Percentiles rank a stretch among this genome's conserved stretches.
phyloP scores from a whole-genome alignment of 2,888 invertebrate genomes.

The Eupeodes luniger region DNA sequence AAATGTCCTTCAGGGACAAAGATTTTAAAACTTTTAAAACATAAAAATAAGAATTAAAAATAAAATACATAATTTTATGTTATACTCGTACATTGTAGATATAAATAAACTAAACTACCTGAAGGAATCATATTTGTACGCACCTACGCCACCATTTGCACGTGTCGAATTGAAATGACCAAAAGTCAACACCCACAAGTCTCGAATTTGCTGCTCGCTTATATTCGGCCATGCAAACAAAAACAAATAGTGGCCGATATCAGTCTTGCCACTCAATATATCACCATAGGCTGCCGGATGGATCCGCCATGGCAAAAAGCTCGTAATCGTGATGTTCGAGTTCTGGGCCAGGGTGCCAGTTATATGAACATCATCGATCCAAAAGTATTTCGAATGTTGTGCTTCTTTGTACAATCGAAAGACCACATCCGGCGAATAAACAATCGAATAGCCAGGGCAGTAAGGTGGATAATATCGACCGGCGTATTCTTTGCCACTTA shows the following conservation, averaged over 20 bases:
- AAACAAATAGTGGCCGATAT: conserved; percentile 80
- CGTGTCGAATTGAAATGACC: conserved; percentile 63
- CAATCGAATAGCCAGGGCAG: conserved; percentile 90
- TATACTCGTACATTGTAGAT: background rate
- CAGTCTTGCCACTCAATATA: conserved; percentile 79
- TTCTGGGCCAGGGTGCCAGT: conserved; percentile 88
- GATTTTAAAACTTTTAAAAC: conserved; percentile 1
- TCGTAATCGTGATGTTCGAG: conserved; percentile 85
- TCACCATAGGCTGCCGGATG: conserved; percentile 77
- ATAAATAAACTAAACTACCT: conserved; percentile 60
- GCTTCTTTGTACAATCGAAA: conserved; percentile 86
- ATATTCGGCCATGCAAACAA: conserved; percentile 84
- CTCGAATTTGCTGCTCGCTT: conserved; percentile 82
- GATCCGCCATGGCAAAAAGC: conserved; percentile 79
- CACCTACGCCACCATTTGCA: conserved; percentile 42
- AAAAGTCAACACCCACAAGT: conserved; percentile 83
- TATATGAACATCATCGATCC: conserved; percentile 93
- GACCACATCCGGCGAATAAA: conserved; percentile 88
- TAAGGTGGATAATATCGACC: conserved; percentile 89
- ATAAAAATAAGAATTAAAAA: conserved; percentile 9
- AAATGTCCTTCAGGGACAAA: conserved; percentile 8
- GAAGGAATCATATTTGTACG: conserved; percentile 65
- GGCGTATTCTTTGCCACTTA: conserved; percentile 88
- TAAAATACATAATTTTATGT: too few relatives aligned
- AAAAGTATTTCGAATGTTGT: conserved; percentile 88